phyloP scores from a whole-genome alignment of 1,140 invertebrate genomes.

The Triops longicaudatus region DNA sequence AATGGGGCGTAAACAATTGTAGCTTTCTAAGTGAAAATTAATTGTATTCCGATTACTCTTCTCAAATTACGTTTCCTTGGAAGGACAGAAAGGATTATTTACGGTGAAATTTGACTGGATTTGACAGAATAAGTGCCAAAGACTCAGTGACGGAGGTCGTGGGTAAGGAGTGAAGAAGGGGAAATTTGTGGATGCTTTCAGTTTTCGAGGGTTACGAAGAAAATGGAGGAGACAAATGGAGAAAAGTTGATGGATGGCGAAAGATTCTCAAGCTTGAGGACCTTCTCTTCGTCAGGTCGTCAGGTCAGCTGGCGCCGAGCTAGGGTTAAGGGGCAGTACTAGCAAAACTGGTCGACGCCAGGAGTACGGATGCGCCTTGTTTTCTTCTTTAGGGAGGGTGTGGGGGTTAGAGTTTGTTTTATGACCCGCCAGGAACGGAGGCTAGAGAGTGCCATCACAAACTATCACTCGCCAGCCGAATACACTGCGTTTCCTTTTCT shows the following conservation, averaged over 20 bases:
- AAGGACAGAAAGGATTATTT: too few species aligned
- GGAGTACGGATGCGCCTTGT: background rate
- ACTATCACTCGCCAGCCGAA: background rate
- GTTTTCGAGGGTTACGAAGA: background rate
- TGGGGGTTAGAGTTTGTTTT: background rate
- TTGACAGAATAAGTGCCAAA: conserved; percentile 1
- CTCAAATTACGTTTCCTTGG: too few species aligned
- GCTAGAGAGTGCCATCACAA: background rate
- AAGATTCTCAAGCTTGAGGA: background rate
- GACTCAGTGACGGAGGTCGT: background rate
- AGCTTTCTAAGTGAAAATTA: too few species aligned
- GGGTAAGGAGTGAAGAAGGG: background rate
- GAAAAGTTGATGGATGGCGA: background rate
- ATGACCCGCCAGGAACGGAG: background rate
- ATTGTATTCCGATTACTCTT: too few species aligned
- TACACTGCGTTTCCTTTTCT: background rate
- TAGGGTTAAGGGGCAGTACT: too few species aligned
- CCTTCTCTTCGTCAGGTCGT: background rate
- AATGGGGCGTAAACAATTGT: too few species aligned
- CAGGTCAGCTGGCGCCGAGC: background rate
- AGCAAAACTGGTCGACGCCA: background rate
- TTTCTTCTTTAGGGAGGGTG: too few species aligned
- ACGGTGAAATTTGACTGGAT: background rate
- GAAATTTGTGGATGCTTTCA: background rate
- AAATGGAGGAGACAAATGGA: background rate